Conservation (phyloP, 92 coral and sea anemone genomes). For the Galaxea fascicularis region DNA sequence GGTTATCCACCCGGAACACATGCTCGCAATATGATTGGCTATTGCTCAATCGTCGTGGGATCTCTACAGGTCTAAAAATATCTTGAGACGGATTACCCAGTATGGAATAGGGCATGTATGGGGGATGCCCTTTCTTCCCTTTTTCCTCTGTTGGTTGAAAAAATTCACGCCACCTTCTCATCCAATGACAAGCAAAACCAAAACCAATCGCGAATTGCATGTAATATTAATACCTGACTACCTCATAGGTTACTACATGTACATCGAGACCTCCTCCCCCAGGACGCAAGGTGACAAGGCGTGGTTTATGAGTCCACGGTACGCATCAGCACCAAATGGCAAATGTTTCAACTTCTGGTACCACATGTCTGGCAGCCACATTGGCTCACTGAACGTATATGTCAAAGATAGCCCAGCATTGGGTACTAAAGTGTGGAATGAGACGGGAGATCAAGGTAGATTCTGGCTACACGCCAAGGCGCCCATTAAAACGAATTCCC, state of each 20-base stretch:
- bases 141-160: too few species aligned
- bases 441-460: slow-evolving; percentile 93
- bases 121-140: too few species aligned
- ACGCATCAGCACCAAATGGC: slow-evolving; percentile 80
- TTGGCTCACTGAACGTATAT: slow-evolving; percentile 81
- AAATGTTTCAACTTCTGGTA: slow-evolving; percentile 96
- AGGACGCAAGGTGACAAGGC: slow-evolving; percentile 83
- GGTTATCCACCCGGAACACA: too few species aligned
- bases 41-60: too few species aligned
- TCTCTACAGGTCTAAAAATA: too few species aligned
- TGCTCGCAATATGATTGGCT: too few species aligned
- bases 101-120: too few species aligned
- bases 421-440: slow-evolving; percentile 86
- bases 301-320: slow-evolving; percentile 70
- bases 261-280: slow-evolving; percentile 90
- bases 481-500: slow-evolving; percentile 43
- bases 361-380: slow-evolving; percentile 90
- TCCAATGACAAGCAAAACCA: too few species aligned
- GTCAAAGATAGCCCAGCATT: slow-evolving; percentile 63
- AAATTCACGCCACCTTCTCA: too few species aligned
- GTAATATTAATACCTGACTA: not conserved
- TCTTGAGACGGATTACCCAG: too few species aligned
- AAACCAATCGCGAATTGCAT: too few species aligned
- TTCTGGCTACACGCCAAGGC: slow-evolving; percentile 93
- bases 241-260: slow-evolving; percentile 88